A percentile compares a stretch with the other conserved stretches of the same genome.
These are phyloP conservation scores for Lochmaea crataegi DNA, from an alignment of 2,888 invertebrate species.

Conservation along the genomic window DNA sequence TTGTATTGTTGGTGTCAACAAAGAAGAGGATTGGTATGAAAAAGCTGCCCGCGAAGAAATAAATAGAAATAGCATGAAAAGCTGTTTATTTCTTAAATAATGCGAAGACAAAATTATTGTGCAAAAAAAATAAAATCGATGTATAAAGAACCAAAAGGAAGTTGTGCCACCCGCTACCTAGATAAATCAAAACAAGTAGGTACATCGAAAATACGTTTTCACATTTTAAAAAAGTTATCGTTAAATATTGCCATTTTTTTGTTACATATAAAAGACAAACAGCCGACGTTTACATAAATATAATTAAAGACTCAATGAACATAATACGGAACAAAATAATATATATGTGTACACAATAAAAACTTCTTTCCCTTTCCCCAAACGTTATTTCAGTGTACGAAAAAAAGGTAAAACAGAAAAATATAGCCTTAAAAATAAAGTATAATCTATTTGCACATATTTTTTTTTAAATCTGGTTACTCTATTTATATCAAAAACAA, in stretches of 20 bases:
- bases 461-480: conserved; percentile 38
- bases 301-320: background rate
- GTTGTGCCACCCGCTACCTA: conserved; percentile 52
- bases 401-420: conserved; percentile 36
- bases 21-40: conserved; percentile 26
- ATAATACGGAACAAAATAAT: background rate
- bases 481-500: conserved; percentile 47
- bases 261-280: background rate
- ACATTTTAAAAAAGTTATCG: background rate
- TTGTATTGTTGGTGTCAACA: conserved; percentile 9
- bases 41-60: conserved; percentile 38
- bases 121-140: conserved; percentile 48
- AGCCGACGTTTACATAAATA: background rate
- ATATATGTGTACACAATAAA: too few relatives aligned
- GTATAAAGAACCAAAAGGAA: conserved; percentile 49
- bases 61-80: conserved; percentile 53
- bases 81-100: conserved; percentile 60
- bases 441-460: conserved; percentile 47
- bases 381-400: conserved; percentile 3
- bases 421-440: conserved; percentile 45
- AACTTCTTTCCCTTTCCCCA: background rate
- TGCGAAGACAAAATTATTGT: conserved; percentile 57
- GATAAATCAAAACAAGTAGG: conserved; percentile 10
- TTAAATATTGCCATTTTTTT: background rate
- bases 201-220: conserved; percentile 9